Base-by-base conservation (phyloP, 2,797 vertebrate genomes). In the Scomberomorus guttatus region DNA sequence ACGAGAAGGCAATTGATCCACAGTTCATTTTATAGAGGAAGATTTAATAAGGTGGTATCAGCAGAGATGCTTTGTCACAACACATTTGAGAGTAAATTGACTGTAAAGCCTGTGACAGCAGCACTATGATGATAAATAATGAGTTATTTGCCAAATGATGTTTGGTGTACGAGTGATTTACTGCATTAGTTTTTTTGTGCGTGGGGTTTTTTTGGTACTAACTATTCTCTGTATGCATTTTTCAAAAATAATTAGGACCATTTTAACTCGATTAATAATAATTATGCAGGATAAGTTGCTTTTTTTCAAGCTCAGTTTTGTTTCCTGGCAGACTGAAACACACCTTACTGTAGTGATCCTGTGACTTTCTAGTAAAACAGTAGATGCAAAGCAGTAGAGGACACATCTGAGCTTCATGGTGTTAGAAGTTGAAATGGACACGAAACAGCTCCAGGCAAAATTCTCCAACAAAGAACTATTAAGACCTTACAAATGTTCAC, bases 61-160 rank as follows among this genome's bases (percentile, higher is more conserved):
- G 67, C 46, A 32, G 29, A 29, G 27, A 29, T 29, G 27, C 27
- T 29, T 77, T 42, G 10, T 27, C 2, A 29, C 27, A 29, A 29
- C 27, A 29, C 27, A 29, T 65, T 17, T 22, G 24, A 67, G 65
- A 60, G 54, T 22, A 50, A 57, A 22, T 17, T 32, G 59, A 37
- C 34, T 69, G 63, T 61, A 74, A 39, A 74, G 70, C 78, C 29
- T 34, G 54, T 29, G 66, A 72, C 51, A 63, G 61, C 72, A 77
- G 78, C 58, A 75, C 77, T 3, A 81, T 0, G 18, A 76, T 37
- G 1, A 83, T 22, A 8, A 66, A 63, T n/a, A 50, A 75, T 34
- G 25, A 82, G 20, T 84, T 64, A 60, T 84, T 90, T 90, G 91
- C 92, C 92, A 92, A 92, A 91, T 84, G 44, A 58, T 60, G 57